Conservation (phyloP, 2,113 vertebrate species). For the Oryctolagus cuniculus region mOryCun1.1 NC_091432.1:148453001-148453500, state of each 20-base stretch:
- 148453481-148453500: not conserved
- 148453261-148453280: not conserved
- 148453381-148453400: not conserved
- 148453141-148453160: slow-evolving; percentile 20
- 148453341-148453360: not conserved
- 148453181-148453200: not conserved
- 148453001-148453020: no score
- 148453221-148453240: not conserved
- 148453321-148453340: not conserved
- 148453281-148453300: not conserved
- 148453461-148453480: not conserved
- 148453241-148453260: not conserved
- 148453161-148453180: not conserved
- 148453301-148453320: not conserved
- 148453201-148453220: not conserved
- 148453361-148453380: not conserved
- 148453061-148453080: no score
- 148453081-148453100: not conserved
- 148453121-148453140: not conserved
- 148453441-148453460: not conserved
- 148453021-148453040: no score
- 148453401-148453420: not conserved
- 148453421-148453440: slow-evolving; percentile 12
- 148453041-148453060: no score
- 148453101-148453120: slow-evolving; percentile 38